Percentiles rank a stretch among this genome's conserved stretches.
phyloP scores from a whole-genome alignment of 35 echinoderm and acorn worm genomes.

The Holothuria glaberrima region DNA sequence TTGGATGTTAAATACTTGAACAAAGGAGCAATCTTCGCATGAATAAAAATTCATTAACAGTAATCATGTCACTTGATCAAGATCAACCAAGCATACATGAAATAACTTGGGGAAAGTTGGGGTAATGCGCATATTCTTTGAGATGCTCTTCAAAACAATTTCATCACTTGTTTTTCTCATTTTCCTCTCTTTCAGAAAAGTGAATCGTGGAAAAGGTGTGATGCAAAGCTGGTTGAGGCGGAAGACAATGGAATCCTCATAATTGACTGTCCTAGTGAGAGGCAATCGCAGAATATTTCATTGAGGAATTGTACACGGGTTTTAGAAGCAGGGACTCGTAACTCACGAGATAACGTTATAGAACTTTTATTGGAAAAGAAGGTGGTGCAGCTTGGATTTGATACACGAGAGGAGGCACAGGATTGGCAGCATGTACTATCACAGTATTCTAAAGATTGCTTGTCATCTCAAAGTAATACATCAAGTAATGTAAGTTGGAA shows the following conservation, averaged over 20 bases:
- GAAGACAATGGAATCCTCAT: constrained; percentile 21
- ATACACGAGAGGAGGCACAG: background rate
- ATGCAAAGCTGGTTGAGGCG: constrained; percentile 26
- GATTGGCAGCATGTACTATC: constrained; percentile 39
- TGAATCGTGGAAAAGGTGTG: constrained; percentile 27
- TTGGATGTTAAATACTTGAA: no score
- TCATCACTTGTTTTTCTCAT: background rate
- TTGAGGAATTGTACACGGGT: constrained; percentile 4
- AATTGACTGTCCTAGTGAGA: background rate
- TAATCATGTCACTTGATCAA: no score
- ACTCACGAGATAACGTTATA: constrained; percentile 34
- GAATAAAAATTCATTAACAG: no score
- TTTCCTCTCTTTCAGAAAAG: constrained; percentile 5
- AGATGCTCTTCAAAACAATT: no score
- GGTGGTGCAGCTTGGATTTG: constrained; percentile 19
- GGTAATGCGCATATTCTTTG: no score
- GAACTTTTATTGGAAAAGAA: constrained; percentile 46
- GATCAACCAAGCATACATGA: no score
- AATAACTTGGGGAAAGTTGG: no score
- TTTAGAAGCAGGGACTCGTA: constrained; percentile 6
- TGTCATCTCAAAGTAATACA: background rate
- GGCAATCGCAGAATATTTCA: background rate
- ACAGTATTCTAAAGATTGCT: constrained; percentile 30
- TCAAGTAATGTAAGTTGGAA: background rate
- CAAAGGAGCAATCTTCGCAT: no score